These are phyloP conservation scores for Brachypodius melanocephalos DNA, from an alignment of 2,113 vertebrate species.

Conservation along the genomic window DNA sequence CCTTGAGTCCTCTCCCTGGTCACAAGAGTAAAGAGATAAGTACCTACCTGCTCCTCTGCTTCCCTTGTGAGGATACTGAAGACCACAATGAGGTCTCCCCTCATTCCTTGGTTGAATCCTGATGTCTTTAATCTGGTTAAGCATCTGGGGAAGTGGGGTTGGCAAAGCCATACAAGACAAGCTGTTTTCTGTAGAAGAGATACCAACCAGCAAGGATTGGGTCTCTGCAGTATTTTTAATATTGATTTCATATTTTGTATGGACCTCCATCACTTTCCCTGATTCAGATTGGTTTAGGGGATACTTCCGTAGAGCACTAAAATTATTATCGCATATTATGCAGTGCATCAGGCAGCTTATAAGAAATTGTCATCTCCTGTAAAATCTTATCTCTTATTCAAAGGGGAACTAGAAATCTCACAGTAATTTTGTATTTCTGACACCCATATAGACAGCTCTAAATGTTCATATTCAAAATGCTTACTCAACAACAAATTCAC, in stretches of 20 bases:
- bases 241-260: neutral
- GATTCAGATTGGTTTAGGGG: neutral
- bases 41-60: neutral
- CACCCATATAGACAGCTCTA: conserved; percentile 38
- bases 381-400: conserved; percentile 38
- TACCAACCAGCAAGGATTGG: neutral
- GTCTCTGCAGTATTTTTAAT: neutral
- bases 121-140: neutral
- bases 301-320: neutral
- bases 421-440: conserved; percentile 34
- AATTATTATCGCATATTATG: conserved; percentile 7
- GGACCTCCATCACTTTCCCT: neutral
- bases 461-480: conserved; percentile 53
- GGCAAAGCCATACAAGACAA: neutral
- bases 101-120: neutral
- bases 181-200: neutral
- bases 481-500: conserved; percentile 49
- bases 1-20: neutral
- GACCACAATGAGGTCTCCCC: neutral
- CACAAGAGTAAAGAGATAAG: neutral
- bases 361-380: conserved; percentile 29
- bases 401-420: conserved; percentile 31
- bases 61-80: neutral
- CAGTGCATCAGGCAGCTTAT: neutral
- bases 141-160: neutral